Conservation (phyloP, 1,140 invertebrate genomes). For the Brachionus rotundiformis region DNA sequence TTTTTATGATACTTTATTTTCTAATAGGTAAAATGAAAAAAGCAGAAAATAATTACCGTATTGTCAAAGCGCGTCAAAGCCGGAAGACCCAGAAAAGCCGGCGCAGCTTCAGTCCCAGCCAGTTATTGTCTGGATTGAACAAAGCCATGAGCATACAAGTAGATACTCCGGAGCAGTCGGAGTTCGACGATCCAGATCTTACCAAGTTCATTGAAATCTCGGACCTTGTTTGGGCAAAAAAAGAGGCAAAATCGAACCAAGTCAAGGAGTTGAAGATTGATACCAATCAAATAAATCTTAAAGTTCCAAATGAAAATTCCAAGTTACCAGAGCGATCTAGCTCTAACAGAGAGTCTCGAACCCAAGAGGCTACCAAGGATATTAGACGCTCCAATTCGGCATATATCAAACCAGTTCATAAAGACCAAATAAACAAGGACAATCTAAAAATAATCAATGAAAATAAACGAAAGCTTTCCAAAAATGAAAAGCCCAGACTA, state of each 20-base stretch:
- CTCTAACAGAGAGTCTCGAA: neutral
- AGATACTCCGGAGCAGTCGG: neutral
- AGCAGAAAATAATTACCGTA: neutral
- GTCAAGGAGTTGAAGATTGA: neutral
- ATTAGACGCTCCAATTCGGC: neutral
- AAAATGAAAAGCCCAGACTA: neutral
- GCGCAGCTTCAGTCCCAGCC: conserved; percentile 1
- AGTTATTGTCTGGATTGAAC: neutral
- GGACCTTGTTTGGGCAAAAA: neutral
- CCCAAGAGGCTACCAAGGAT: neutral
- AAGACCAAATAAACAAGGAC: neutral
- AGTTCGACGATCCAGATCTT: conserved; percentile 11
- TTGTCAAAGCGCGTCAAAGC: conserved; percentile 9
- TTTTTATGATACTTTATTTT: too few relatives aligned
- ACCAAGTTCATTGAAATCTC: conserved; percentile 1
- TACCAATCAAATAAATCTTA: neutral
- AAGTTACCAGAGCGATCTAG: neutral
- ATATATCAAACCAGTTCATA: neutral
- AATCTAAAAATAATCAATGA: neutral
- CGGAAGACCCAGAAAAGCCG: conserved; percentile 1
- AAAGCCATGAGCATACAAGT: neutral
- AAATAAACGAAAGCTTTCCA: neutral
- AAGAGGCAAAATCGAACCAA: neutral
- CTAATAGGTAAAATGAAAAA: conserved; percentile 13
- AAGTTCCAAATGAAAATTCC: neutral